Evolutionary conservation across 1,140 invertebrate species (phyloP), one percentile per base, ranked within the genome.

Genomic region (Drosophila dunni): DNA sequence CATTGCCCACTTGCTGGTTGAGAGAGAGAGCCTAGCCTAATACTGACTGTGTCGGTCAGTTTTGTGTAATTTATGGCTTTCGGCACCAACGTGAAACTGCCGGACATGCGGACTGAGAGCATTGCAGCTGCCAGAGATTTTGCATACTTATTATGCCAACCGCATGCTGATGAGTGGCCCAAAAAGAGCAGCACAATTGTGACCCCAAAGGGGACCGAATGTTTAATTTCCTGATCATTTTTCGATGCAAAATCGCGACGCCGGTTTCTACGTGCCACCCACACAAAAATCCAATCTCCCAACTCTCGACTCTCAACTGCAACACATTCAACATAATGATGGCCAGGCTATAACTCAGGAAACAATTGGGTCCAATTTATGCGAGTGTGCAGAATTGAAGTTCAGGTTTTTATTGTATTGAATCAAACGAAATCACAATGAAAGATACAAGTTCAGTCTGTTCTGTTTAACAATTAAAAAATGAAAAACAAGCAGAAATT

Each of bases 51-150:
- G 51, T n/a, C 64, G 75, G 71, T 64, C 76, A 69, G 68, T 79
- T 82, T 86, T 77, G 76, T 82, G 79, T 79, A 83, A 88, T 88
- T 86, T 86, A 88, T 86, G 83, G 78, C 56, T 75, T 72, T 86
- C 42, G 54, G 53, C 77, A 67, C 64, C 75, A 74, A 46, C n/a
- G 51, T 60, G 40, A 60, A 29, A 61, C 57, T 40, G 62, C 38
- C 36, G 24, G 13, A 44, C 13, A 34, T 29, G 9, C 13, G 11
- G 50, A 20, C 11, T 50, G 61, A 54, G 20, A 48, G 9, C 11
- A 53, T 45, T 72, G 67, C 73, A 73, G 64, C 53, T 74, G 69
- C 38, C 68, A 65, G 60, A 70, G 73, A 70, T 85, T 85, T 81
- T 85, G 81, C 81, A 85, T 68, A 73, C 70, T 68, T 81, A 81